These are phyloP conservation scores for Dermolepida albohirtum DNA, from an alignment of 2,888 invertebrate species.

Conservation along the genomic window DNA sequence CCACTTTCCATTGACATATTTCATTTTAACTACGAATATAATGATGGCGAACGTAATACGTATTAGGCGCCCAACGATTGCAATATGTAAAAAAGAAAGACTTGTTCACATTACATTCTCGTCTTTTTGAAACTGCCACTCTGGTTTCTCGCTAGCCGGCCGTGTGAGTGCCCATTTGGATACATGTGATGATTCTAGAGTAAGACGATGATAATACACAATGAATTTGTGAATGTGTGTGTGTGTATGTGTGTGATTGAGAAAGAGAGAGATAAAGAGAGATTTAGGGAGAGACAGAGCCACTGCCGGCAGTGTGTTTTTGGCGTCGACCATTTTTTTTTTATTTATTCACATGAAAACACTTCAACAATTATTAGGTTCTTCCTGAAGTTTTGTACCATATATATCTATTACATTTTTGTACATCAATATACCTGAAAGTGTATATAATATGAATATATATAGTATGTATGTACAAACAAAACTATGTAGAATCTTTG, in stretches of 20 bases:
- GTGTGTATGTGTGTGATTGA: slow-evolving; percentile 57
- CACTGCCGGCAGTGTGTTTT: slow-evolving; percentile 63
- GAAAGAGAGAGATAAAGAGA: slow-evolving; percentile 55
- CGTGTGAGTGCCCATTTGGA: slow-evolving; percentile 36
- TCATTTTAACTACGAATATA: no score
- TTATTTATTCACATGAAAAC: slow-evolving; percentile 39
- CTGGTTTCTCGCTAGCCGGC: slow-evolving; percentile 10
- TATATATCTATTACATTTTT: slow-evolving; percentile 54
- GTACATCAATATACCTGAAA: slow-evolving; percentile 57
- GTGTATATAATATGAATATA: slow-evolving; percentile 37
- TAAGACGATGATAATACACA: slow-evolving; percentile 50
- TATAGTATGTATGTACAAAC: slow-evolving; percentile 10
- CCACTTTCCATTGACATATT: no score
- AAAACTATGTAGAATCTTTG: background rate
- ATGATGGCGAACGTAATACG: no score
- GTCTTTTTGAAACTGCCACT: slow-evolving; percentile 15
- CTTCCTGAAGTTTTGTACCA: slow-evolving; percentile 63
- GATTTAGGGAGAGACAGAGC: slow-evolving; percentile 59
- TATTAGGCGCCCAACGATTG: no score
- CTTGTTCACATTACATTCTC: no score
- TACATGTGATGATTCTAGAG: slow-evolving; percentile 50
- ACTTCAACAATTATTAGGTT: slow-evolving; percentile 41
- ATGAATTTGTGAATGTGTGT: slow-evolving; percentile 55
- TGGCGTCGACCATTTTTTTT: slow-evolving; percentile 48
- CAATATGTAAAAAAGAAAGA: no score